Base-by-base conservation (phyloP, 2,888 invertebrate genomes). In the Nomada flava region DNA sequence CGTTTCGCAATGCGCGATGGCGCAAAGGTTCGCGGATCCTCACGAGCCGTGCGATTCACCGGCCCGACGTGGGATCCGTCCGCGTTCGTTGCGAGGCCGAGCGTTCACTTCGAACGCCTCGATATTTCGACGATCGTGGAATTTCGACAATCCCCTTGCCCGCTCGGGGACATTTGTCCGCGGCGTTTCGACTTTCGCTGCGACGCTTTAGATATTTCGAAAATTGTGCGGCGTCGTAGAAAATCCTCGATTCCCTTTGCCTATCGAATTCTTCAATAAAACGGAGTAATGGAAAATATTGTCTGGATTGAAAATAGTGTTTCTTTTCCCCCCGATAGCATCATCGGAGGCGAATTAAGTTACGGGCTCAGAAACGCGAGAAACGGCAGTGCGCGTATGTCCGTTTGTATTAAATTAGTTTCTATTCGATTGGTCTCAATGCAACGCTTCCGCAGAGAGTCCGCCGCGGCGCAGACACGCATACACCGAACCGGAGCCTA, bases 1-100 rank as follows among this genome's bases (percentile, higher is more conserved):
- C 86, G 86, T 93, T 93, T 91, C 91, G 91, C 90, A 92, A 93
- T 87, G 82, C 84, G 80, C 87, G 83, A 84, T 88, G 88, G 90
- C 90, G 92, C 86, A 91, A 91, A 91, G 79, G 74, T 82, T 80
- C 73, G 84, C 73, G 75, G 64, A 86, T 83, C 91, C 92, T 92
- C 91, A 92, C 91, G 91, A 92, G 85, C 83, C 85, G 85, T 85
- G 81, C 87, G 86, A 87, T 87, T 87, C 83, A 85, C 85, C 68
- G 72, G 64, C 79, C 68, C 68, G 78, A 76, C 78, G 86, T 72
- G 78, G 80, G 79, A 79, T 78, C 59, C 70, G 74, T 36, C 36
- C 76, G 76, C 73, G 64, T 67, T 53, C 60, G 63, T 59, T 50
- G 57, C 42, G 80, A 63, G 63, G 57, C 52, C 63, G 68, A 29